Percentiles rank a stretch among this genome's conserved stretches.
Conservation (phyloP, 2,113 vertebrate species). For the Oreochromis niloticus region DNA sequence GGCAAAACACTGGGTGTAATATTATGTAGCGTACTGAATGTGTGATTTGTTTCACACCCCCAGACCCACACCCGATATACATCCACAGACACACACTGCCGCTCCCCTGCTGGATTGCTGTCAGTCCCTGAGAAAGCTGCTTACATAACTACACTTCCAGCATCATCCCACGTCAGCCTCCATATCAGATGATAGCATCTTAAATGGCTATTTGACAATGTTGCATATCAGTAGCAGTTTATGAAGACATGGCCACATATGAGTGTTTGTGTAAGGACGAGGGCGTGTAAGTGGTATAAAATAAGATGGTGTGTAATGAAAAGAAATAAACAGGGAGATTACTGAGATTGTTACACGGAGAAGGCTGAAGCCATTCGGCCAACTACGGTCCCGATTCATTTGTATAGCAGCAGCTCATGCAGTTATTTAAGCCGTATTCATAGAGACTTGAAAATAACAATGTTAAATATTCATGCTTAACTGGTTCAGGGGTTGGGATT, state of each 20-base stretch:
- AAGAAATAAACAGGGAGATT: neutral
- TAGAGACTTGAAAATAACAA: neutral
- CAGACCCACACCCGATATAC: neutral
- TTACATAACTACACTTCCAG: slow-evolving; percentile 58
- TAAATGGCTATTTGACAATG: slow-evolving; percentile 53
- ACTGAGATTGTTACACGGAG: neutral
- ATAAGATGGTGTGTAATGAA: neutral
- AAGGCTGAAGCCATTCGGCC: neutral
- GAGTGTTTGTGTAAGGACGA: neutral
- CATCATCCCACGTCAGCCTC: slow-evolving; percentile 47
- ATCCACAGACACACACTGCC: neutral
- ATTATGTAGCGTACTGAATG: slow-evolving; percentile 30
- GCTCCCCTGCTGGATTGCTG: slow-evolving; percentile 53
- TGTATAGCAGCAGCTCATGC: neutral
- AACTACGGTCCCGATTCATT: neutral
- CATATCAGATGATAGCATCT: slow-evolving; percentile 52
- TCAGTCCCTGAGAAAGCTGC: slow-evolving; percentile 57
- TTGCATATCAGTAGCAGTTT: slow-evolving; percentile 35
- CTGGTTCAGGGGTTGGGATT: slow-evolving; percentile 19
- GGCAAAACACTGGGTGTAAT: slow-evolving; percentile 34
- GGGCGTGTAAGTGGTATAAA: neutral
- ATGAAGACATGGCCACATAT: neutral
- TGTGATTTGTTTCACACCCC: slow-evolving; percentile 39
- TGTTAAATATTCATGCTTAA: slow-evolving; percentile 47
- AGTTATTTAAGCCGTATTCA: slow-evolving; percentile 1